Evolutionary conservation across 2,797 vertebrate species (phyloP), one percentile per base, ranked within the genome.

Genomic region (Enteromius paludinosus): DNA sequence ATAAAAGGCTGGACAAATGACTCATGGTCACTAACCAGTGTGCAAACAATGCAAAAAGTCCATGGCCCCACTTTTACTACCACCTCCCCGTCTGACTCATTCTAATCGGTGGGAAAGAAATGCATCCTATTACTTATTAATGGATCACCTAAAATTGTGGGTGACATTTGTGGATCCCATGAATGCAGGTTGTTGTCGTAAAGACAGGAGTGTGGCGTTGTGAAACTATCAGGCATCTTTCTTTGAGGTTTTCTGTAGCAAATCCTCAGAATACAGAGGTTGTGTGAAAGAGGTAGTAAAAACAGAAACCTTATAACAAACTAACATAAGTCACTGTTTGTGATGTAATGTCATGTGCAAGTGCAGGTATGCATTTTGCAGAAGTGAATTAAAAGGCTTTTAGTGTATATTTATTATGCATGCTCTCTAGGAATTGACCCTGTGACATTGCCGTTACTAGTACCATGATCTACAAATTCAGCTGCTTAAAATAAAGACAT

Each of bases 41-140:
- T 74, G 82, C 74, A 85, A 87, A 83, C 84, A 87, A 33, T 70
- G 64, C 69, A 47, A 71, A 62, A 47, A 28, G 66, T 71, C 81
- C 52, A 47, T 66, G 77, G 25, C 49, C 77, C 7, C 35, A 52
- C 65, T 69, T 85, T 81, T 87, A 81, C 64, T 54, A 61, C 47
- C 56, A 54, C 17, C 30, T n/a, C 0, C 72, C 72, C 25, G 9
- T 81, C 52, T 70, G 30, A 74, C 62, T 83, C 43, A 79, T 79
- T 61, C 52, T 28, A 33, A 56, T 47, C 30, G n/a, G 38, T 49
- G 68, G 47, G 82, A 78, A 78, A 76, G 15, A 56, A 85, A 66
- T 68, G 64, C 47, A 72, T 45, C 74, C 41, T 23, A 75, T 85
- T 86, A 84, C 79, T 82, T 64, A 87, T 84, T 87, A 82, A 82